These are phyloP conservation scores for Gambusia holbrooki DNA, from an alignment of 2,113 vertebrate species.

Conservation along the genomic window DNA sequence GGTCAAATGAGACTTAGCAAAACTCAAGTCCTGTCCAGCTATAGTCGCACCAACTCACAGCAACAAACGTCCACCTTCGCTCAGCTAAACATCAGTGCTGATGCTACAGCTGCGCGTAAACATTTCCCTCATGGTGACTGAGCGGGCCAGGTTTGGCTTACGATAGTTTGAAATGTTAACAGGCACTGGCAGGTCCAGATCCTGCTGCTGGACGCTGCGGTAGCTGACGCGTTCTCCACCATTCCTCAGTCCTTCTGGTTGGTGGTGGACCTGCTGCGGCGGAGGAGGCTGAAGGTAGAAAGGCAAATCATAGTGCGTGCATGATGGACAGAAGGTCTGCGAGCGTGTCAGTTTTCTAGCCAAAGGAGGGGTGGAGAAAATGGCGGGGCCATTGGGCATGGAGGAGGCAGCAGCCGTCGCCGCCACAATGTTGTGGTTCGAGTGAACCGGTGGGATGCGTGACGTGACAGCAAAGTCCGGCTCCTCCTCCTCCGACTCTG, in stretches of 20 bases:
- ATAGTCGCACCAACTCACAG: slow-evolving; percentile 12
- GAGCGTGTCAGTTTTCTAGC: slow-evolving; percentile 82
- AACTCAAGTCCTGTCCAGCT: slow-evolving; percentile 18
- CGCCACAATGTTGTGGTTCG: slow-evolving; percentile 90
- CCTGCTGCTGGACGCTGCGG: slow-evolving; percentile 86
- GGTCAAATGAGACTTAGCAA: slow-evolving; percentile 36
- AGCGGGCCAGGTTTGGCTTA: slow-evolving; percentile 89
- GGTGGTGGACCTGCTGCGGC: slow-evolving; percentile 81
- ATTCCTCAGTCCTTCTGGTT: slow-evolving; percentile 78
- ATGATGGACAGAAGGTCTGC: slow-evolving; percentile 87
- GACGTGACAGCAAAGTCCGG: slow-evolving; percentile 93
- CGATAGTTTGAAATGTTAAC: slow-evolving; percentile 83
- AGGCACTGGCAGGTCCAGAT: slow-evolving; percentile 83
- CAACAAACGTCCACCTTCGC: background rate
- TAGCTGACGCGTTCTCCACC: slow-evolving; percentile 89
- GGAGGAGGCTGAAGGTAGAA: slow-evolving; percentile 90
- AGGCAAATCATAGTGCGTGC: slow-evolving; percentile 87
- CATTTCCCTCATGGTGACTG: slow-evolving; percentile 94
- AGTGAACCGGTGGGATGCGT: slow-evolving; percentile 89
- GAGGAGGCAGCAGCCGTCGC: slow-evolving; percentile 75
- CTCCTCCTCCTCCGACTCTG: slow-evolving; percentile 97
- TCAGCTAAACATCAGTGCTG: slow-evolving; percentile 91
- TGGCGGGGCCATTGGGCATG: slow-evolving; percentile 87
- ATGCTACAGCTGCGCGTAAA: slow-evolving; percentile 95
- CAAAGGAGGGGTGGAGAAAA: slow-evolving; percentile 85